Percentiles rank a stretch among this genome's conserved stretches.
Conservation (phyloP, 2,113 vertebrate genomes). For the Callaeas wilsoni region DNA sequence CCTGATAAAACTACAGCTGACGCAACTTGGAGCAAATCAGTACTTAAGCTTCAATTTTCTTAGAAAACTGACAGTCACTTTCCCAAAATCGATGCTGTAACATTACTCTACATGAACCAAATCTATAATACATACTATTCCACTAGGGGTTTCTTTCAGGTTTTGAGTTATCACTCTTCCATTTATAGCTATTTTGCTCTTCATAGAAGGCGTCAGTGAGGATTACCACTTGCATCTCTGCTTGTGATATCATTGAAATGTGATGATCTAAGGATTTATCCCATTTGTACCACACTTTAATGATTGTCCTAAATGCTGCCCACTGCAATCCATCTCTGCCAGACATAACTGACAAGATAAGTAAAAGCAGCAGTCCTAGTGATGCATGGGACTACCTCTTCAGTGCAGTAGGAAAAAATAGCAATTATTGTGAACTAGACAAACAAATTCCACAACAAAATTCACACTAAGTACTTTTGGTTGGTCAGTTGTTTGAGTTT, state of each 20-base stretch:
- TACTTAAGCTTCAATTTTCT: background rate
- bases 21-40: background rate
- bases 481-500: background rate
- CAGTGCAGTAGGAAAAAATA: background rate
- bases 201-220: background rate
- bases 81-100: background rate
- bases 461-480: background rate
- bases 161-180: background rate
- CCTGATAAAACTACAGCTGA: background rate
- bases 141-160: background rate
- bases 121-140: background rate
- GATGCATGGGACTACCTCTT: background rate
- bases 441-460: background rate
- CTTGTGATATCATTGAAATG: background rate
- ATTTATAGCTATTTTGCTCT: background rate
- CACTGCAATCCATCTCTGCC: background rate
- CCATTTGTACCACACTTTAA: background rate
- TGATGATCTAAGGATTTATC: background rate
- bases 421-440: background rate
- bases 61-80: background rate
- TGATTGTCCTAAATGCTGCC: background rate
- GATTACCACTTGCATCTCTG: background rate
- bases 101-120: background rate
- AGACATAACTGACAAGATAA: background rate
- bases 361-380: background rate